Base-by-base conservation (phyloP, 2,797 vertebrate genomes). In the Gadopsis marmoratus region DNA sequence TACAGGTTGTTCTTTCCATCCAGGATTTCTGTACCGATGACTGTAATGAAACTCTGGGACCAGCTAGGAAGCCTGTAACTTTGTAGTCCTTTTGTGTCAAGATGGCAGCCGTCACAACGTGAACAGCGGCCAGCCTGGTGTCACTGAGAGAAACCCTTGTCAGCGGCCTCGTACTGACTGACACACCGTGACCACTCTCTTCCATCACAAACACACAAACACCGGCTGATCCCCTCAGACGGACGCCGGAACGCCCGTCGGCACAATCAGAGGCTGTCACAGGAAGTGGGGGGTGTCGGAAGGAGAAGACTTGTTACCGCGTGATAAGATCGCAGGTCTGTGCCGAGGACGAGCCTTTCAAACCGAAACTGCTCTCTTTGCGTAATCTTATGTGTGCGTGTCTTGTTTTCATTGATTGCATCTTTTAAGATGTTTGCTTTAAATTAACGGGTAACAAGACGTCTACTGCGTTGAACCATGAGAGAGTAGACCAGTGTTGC, bases 181-280 rank as follows among this genome's bases (percentile, higher is more conserved):
- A 76, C 74, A 78, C 60, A 61, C 82, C 64, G 23, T 79, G 86
- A 86, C 76, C 79, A 26, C 54, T 74, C 66, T 39, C 81, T 86
- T 83, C 81, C 86, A 78, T 60, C 77, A 56, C 76, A 72, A 88
- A 83, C 70, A 63, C 77, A 56, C 76, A 72, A 88, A 83, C 70
- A 81, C 64, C 86, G 73, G 72, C 61, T 7, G 45, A 65, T 74
- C 82, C 48, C 37, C 13, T 79, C 61, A 69, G 35, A 81, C 39
- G 62, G 71, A 74, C 61, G 71, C 48, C 17, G 3, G 67, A 60
- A 78, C 17, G 29, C 71, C 55, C 8, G 53, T 82, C 79, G 73
- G 66, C 51, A 64, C 76, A 77, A 84, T 86, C 77, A 74, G 53
- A 48, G 73, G 82, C 37, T 90, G 79, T 79, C 82, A 79, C 59